Evolutionary conservation across 2,797 vertebrate genomes (phyloP), one percentile per base, ranked within the genome.

Genomic region (Eulemur coronatus): DNA sequence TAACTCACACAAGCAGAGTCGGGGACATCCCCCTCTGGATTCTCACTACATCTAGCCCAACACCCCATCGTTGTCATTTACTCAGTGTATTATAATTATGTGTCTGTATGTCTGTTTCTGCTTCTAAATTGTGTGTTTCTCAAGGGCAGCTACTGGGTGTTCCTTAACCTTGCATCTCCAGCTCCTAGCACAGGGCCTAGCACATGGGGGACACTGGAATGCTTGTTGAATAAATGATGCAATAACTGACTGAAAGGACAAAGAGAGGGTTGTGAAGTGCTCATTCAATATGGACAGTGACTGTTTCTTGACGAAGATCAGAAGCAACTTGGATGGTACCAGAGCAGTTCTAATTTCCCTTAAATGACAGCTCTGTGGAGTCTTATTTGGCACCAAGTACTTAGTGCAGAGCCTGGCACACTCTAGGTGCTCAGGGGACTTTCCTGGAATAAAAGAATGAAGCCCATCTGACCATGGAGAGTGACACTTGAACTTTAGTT

Each of bases 401-500:
- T 96, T 78, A 17, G 41, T 15, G 48, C 59, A 84, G 65, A 96
- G 90, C 46, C 75, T 50, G 57, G 72, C 80, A 76, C 43, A 86
- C n/a, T 92, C 43, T 18, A 87, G 48, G 76, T 55, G 48, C 59
- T 70, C 43, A 87, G 57, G 33, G 48, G 43, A 46, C 69, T 46
- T 17, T 91, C 84, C 82, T 5, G 11, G 61, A 81, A 82, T 73
- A 33, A 84, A 78, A 94, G 69, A 89, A 91, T 28, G 13, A 82
- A 91, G 26, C 52, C 11, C 22, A 15, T 79, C 28, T 80, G 84
- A 88, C 50, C 38, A 61, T 92, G 52, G 14, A 93, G 50, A 89
- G 10, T 52, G 92, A 76, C 38, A n/a, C 6, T 59, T 94, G 85
- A 80, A 69, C 59, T 96, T 96, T 20, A 87, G 4, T 96, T 94